Conservation (phyloP, 2,113 vertebrate species). For the Piprites chloris region DNA sequence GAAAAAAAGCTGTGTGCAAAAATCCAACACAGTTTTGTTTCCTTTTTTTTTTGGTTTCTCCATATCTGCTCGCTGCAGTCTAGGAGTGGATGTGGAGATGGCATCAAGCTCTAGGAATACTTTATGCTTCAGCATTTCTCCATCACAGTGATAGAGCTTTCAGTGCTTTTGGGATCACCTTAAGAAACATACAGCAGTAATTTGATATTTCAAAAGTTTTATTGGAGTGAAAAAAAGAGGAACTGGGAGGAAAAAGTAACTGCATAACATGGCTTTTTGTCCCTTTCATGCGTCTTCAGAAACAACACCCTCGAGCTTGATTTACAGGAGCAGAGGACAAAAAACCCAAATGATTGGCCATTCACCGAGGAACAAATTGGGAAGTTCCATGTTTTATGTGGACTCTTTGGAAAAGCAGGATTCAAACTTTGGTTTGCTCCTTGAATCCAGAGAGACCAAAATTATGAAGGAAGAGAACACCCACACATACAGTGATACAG, state of each 20-base stretch:
- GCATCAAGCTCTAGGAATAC: not conserved
- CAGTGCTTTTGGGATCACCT: not conserved
- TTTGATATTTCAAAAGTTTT: not conserved
- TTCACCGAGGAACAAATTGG: not conserved
- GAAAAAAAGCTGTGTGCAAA: not conserved
- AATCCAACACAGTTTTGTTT: not conserved
- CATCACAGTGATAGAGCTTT: not conserved
- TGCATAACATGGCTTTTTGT: not conserved
- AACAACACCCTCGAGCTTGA: not conserved
- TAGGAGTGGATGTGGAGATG: not conserved
- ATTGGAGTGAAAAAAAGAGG: not conserved
- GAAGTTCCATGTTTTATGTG: not conserved
- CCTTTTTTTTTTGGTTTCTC: not conserved
- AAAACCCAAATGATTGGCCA: not conserved
- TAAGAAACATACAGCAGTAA: not conserved
- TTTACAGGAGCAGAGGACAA: not conserved
- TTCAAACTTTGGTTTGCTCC: not conserved
- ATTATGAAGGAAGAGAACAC: not conserved
- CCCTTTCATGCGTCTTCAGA: not conserved
- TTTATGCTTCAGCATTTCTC: not conserved
- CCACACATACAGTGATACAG: not conserved
- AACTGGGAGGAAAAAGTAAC: not conserved
- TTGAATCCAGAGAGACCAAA: not conserved
- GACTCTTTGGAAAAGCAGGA: not conserved
- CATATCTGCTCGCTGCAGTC: not conserved